Conservation (phyloP, 2,888 invertebrate species). For the Amblyteles armatorius region DNA sequence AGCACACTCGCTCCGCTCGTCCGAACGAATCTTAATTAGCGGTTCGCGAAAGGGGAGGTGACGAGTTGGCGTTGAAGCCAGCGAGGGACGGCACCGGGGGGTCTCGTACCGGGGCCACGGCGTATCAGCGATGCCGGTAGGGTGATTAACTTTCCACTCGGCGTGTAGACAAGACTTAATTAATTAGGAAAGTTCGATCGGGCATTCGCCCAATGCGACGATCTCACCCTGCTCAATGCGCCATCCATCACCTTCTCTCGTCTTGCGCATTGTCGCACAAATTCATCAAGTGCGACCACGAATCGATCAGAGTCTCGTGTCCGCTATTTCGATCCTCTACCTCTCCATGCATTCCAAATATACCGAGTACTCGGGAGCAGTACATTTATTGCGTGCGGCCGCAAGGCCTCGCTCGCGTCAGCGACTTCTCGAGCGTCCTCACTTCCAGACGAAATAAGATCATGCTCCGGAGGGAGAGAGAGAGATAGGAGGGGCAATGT, state of each 20-base stretch:
- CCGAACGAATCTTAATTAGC: slow-evolving; percentile 68
- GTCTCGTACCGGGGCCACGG: slow-evolving; percentile 5
- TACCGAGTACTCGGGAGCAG: background rate
- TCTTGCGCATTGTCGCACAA: background rate
- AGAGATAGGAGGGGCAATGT: slow-evolving; percentile 32
- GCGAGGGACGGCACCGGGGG: background rate
- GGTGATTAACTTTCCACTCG: slow-evolving; percentile 69
- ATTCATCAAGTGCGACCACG: background rate
- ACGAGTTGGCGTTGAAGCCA: slow-evolving; percentile 45
- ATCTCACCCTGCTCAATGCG: background rate
- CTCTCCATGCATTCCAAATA: background rate
- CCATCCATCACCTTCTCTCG: background rate
- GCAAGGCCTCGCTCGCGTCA: slow-evolving; percentile 61
- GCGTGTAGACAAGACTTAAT: slow-evolving; percentile 70
- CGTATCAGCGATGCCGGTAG: slow-evolving; percentile 29
- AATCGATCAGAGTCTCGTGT: slow-evolving; percentile 18
- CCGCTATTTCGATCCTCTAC: slow-evolving; percentile 16
- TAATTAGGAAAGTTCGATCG: slow-evolving; percentile 71
- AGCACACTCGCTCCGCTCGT: background rate
- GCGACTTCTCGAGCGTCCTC: slow-evolving; percentile 67
- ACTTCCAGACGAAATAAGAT: slow-evolving; percentile 71
- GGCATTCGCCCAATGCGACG: slow-evolving; percentile 61
- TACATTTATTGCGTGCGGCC: slow-evolving; percentile 24
- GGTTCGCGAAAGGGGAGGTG: slow-evolving; percentile 46
- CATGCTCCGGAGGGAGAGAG: slow-evolving; percentile 58